Percentiles rank a stretch among this genome's conserved stretches.
Evolutionary conservation across 2,888 invertebrate species (phyloP).

Genomic region (Acanthoscelides obtectus): DNA sequence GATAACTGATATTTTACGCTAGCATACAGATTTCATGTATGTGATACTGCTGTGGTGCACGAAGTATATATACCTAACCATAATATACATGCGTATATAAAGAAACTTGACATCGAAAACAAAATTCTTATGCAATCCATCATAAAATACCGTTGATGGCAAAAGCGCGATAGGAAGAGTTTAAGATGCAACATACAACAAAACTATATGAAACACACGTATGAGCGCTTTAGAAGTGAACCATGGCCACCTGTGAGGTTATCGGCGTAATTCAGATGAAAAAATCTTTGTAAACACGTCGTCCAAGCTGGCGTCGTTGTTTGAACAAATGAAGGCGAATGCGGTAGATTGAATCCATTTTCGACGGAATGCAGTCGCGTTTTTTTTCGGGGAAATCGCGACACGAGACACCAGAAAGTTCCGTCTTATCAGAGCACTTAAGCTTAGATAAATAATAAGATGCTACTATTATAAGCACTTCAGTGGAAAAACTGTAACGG

Average conservation of each 20-base stretch:
- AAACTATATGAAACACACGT: background rate
- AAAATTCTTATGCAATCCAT: background rate
- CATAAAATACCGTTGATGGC: background rate
- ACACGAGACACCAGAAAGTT: too few species aligned
- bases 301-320: background rate
- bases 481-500: too few species aligned
- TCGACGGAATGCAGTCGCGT: conserved; percentile 15
- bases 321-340: background rate
- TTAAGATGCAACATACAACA: conserved; percentile 1
- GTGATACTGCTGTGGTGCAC: too few species aligned
- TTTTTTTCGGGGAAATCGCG: background rate
- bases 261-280: background rate
- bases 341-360: conserved; percentile 13
- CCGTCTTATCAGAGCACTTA: too few species aligned
- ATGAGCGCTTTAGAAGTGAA: background rate
- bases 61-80: too few species aligned
- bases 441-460: too few species aligned
- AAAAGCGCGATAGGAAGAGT: background rate
- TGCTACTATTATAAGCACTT: too few species aligned
- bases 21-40: too few species aligned
- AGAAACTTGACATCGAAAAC: background rate
- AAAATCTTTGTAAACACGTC: conserved; percentile 7
- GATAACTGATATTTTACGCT: too few species aligned
- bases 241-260: background rate
- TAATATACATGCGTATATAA: background rate